phyloP scores from a whole-genome alignment of 1,140 invertebrate genomes.

The Bicyclus anynana region DNA sequence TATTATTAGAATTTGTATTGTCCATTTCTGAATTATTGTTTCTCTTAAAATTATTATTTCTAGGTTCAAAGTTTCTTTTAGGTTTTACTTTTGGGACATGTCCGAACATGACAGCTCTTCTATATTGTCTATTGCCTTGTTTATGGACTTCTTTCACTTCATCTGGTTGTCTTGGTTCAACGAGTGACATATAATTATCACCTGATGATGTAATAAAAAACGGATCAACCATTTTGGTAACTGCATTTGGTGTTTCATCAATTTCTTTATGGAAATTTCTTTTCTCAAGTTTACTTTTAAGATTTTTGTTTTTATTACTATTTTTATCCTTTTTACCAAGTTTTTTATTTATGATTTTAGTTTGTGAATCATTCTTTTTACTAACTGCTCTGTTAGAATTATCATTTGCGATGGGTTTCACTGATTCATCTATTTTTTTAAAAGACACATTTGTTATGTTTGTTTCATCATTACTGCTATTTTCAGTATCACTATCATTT shows the following conservation, averaged over 20 bases:
- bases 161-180: slow-evolving; percentile 65
- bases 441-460: neutral
- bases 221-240: slow-evolving; percentile 72
- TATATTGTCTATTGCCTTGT: slow-evolving; percentile 62
- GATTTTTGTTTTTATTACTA: slow-evolving; percentile 60
- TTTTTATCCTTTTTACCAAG: slow-evolving; percentile 43
- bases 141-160: slow-evolving; percentile 64
- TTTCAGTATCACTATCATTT: slow-evolving; percentile 8
- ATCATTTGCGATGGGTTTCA: neutral
- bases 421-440: neutral
- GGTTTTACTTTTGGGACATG: slow-evolving; percentile 55
- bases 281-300: slow-evolving; percentile 54
- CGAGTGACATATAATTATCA: slow-evolving; percentile 78
- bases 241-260: slow-evolving; percentile 31
- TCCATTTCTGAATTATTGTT: slow-evolving; percentile 23
- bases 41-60: slow-evolving; percentile 28
- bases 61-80: slow-evolving; percentile 32
- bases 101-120: slow-evolving; percentile 69
- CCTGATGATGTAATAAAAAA: slow-evolving; percentile 79
- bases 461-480: slow-evolving; percentile 8
- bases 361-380: slow-evolving; percentile 1
- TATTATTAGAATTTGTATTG: slow-evolving; percentile 26
- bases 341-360: slow-evolving; percentile 30
- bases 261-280: slow-evolving; percentile 58
- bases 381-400: neutral